Evolutionary conservation across 1,140 invertebrate species (phyloP), one percentile per base, ranked within the genome.

Genomic region (Dolichoris vasculosae): DNA sequence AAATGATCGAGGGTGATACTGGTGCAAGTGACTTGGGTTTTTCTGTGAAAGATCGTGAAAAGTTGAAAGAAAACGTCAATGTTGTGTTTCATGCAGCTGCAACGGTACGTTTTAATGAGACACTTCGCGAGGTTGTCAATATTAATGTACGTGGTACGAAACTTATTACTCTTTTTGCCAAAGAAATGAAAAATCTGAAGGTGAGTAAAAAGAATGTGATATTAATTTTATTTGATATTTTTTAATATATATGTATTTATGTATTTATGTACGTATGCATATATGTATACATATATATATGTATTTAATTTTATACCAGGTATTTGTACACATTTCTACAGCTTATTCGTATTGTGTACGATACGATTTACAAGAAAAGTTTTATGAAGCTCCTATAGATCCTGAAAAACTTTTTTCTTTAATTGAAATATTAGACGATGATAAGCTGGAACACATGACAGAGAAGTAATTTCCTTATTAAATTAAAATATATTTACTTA

Each of bases 51-150:
- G 93, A 96, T 89, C 87, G 92, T 11, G 82, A 94, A 75, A 86
- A 92, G 9, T 88, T 97, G 6, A 88, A 89, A 67, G 90, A 94
- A 86, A 87, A 87, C n/a, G 88, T 89, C 1, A 84, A 95, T 40
- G 93, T 98, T 73, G 95, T 98, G n/a, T 97, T 98, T 90, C 97
- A 98, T 89, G 96, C 95, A 9, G 98, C 98, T 2, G 98, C 98
- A 0, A 98, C 97, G n/a, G 95, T 98, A 17, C 95, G 96, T 89
- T 98, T 98, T 92, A 96, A 98, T 91, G 97, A 98, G 91, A 94
- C 95, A 71, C 91, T 98, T 30, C 95, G 95, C 89, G 81, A 90
- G n/a, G 94, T 95, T 0, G 92, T 95, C 35, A 92, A 94, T 46
- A 95, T 95, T 43, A 96, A 96, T 88, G 93, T 96, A 2, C 91